A percentile compares a stretch with the other conserved stretches of the same genome.
Evolutionary conservation across 2,888 invertebrate genomes (phyloP).

Genomic region (Pocota personata): DNA sequence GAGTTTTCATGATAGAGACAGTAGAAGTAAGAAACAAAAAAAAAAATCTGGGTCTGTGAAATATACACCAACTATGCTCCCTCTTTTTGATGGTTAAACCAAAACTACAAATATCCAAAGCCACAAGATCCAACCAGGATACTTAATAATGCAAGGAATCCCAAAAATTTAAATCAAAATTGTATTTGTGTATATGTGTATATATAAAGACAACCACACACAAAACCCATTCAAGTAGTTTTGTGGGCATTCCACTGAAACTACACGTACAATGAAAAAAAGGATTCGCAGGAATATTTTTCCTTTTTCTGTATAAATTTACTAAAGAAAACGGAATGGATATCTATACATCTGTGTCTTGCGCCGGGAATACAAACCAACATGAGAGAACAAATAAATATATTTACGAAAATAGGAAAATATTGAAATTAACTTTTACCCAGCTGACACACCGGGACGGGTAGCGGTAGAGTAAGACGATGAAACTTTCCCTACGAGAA

Average conservation of each 20-base stretch:
- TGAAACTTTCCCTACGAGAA: conserved; percentile 1
- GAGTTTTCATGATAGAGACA: conserved; percentile 9
- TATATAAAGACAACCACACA: background rate
- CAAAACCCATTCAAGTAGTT: background rate
- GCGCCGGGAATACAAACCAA: conserved; percentile 9
- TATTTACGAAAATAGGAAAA: conserved; percentile 56
- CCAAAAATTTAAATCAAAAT: conserved; percentile 32
- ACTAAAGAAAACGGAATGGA: background rate
- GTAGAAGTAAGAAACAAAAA: background rate
- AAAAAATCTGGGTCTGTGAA: conserved; percentile 14
- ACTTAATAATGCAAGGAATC: conserved; percentile 36
- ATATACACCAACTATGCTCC: background rate
- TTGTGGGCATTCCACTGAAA: background rate
- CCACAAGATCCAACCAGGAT: background rate
- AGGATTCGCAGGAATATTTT: background rate
- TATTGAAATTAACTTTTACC: conserved; percentile 67
- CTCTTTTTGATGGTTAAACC: background rate
- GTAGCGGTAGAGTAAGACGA: background rate
- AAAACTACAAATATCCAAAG: background rate
- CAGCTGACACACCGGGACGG: background rate
- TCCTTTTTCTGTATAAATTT: background rate
- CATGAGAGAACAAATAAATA: conserved; percentile 39
- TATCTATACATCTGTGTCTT: conserved; percentile 18
- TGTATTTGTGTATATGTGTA: background rate
- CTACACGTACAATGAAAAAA: background rate